Conservation (phyloP, 2,888 invertebrate genomes). For the Tuberolachnus salignus region DNA sequence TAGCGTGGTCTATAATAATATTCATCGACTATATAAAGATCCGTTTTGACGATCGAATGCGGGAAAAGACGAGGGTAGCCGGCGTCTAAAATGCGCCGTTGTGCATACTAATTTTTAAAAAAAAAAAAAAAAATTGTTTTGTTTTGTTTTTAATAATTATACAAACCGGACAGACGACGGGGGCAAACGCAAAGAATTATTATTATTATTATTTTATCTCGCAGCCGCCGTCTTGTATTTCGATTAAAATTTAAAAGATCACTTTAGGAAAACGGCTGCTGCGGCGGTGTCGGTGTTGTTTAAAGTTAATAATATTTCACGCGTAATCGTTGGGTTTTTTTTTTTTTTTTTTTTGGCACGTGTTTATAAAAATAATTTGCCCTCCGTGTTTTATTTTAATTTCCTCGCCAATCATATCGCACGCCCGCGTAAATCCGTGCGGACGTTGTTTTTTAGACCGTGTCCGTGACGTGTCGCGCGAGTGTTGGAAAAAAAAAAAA, state of each 20-base stretch:
- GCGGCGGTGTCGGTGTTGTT: conserved; percentile 18
- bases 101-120: too few species aligned
- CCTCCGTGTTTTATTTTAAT: neutral
- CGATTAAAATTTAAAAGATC: conserved; percentile 43
- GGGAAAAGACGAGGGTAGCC: too few species aligned
- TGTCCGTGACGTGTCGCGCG: neutral
- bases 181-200: conserved; percentile 14
- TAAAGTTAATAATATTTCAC: conserved; percentile 39
- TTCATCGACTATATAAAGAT: too few species aligned
- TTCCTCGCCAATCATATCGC: conserved; percentile 27
- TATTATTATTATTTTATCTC: neutral
- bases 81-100: too few species aligned
- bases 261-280: neutral
- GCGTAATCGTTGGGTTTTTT: conserved; percentile 1
- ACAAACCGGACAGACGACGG: neutral
- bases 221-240: neutral
- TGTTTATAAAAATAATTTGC: conserved; percentile 2
- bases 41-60: too few species aligned
- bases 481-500: conserved; percentile 8
- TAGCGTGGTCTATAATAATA: too few species aligned
- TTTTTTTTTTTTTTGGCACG: neutral
- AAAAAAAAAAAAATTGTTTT: too few species aligned
- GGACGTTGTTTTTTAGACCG: neutral
- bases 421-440: conserved; percentile 1
- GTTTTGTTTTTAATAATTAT: conserved; percentile 9